These are phyloP conservation scores for Achlya flavicornis DNA, from an alignment of 2,888 invertebrate species.

Conservation along the genomic window DNA sequence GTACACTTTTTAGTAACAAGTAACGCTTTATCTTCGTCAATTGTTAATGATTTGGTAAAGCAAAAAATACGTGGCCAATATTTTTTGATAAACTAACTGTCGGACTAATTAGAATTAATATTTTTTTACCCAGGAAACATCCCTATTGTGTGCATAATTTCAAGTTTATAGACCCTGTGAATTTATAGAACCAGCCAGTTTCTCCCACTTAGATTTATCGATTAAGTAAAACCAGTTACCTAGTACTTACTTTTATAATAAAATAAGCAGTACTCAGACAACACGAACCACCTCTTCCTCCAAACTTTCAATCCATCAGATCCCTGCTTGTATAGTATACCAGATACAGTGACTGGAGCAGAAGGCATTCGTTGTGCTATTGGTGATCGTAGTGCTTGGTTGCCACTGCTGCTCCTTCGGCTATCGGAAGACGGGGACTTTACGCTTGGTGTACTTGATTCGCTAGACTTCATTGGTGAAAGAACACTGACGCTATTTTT, in stretches of 20 bases:
- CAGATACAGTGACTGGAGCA: slow-evolving; percentile 93
- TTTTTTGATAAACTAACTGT: too few relatives aligned
- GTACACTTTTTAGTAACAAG: too few relatives aligned
- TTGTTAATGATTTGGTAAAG: too few relatives aligned
- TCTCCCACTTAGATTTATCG: too few relatives aligned
- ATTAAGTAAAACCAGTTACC: slow-evolving; percentile 9
- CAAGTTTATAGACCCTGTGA: too few relatives aligned
- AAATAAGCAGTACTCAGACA: slow-evolving; percentile 96
- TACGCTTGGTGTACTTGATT: slow-evolving; percentile 74
- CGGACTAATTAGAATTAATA: too few relatives aligned
- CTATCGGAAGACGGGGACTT: slow-evolving; percentile 81
- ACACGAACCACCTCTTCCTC: slow-evolving; percentile 97
- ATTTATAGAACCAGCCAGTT: too few relatives aligned
- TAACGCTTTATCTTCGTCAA: too few relatives aligned
- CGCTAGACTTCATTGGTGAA: slow-evolving; percentile 79
- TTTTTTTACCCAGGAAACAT: too few relatives aligned
- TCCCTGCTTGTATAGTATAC: slow-evolving; percentile 96
- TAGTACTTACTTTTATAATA: slow-evolving; percentile 94
- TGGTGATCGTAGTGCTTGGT: slow-evolving; percentile 90
- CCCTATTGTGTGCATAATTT: too few relatives aligned
- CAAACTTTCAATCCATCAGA: slow-evolving; percentile 96
- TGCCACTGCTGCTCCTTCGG: slow-evolving; percentile 78
- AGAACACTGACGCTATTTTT: slow-evolving; percentile 58
- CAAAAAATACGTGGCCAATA: too few relatives aligned
- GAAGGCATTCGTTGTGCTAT: slow-evolving; percentile 92